Base-by-base conservation (phyloP, 2,113 vertebrate genomes). In the Mandrillus leucophaeus region DNA sequence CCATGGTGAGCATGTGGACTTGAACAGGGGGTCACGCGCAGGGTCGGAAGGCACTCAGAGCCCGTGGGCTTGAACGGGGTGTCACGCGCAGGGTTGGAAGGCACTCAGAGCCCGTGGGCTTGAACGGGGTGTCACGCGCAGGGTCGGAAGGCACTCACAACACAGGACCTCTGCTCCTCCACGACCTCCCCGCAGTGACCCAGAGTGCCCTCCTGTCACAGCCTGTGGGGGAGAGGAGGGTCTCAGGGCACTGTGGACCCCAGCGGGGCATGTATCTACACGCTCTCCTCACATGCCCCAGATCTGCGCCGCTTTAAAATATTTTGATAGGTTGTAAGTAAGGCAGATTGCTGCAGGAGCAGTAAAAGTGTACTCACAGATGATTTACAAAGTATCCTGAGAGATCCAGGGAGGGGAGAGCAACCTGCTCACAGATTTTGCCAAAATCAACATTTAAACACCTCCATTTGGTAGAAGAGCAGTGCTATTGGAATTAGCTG, bases 391-490 rank as follows among this genome's bases (percentile, higher is more conserved):
- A 12, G 80, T 18, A 38, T 76, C 25, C 22, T 3, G 45, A 22
- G 14, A 35, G 12, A 68, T 40, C 17, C 10, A 27, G 70, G 22
- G 52, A 17, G 14, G 48, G 17, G 43, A 35, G 59, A 93, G 43
- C 9, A 52, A 61, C 57, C 35, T 4, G 57, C 30, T 16, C 50
- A 52, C 20, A 14, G 66, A 22, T 38, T n/a, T 82, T 61, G 30
- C 48, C 82, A 48, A 35, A 91, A 57, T 64, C 7, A 17, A 11
- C 9, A 20, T 57, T 73, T 45, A 35, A 59, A 83, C 35, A 10
- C 3, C 35, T 27, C 23, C 79, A 64, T 48, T 95, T 97, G 97
- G 95, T 91, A 97, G 92, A 75, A 97, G 97, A 97, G 93, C 80
- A 95, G 92, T 91, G 2, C 14, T 20, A 16, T 17, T 8, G 22